Conservation (phyloP, 1,140 invertebrate genomes). For the Bilobella aurantiaca region DNA sequence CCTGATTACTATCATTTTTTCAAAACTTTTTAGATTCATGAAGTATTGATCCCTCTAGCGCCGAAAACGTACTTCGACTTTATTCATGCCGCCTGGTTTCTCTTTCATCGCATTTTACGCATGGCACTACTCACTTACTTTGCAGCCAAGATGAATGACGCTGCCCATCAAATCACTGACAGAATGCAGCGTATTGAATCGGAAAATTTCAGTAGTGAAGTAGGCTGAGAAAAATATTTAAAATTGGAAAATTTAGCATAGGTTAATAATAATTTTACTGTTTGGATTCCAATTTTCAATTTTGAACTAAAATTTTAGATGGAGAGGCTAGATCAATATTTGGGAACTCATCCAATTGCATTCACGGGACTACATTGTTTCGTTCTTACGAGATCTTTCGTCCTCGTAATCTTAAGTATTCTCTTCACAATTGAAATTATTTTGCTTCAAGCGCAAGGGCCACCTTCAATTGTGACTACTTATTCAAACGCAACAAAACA, state of each 20-base stretch:
- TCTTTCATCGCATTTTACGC: background rate
- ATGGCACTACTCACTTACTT: background rate
- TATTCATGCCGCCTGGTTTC: background rate
- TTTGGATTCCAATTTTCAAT: background rate
- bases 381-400: background rate
- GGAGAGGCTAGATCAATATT: background rate
- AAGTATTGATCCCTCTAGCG: background rate
- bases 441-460: background rate
- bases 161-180: background rate
- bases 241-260: background rate
- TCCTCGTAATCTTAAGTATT: background rate
- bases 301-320: background rate
- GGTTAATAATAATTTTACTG: too few species aligned
- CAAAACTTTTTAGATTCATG: background rate
- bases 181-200: background rate
- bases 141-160: background rate
- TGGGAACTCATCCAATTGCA: background rate
- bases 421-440: background rate
- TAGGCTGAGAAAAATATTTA: background rate
- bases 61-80: background rate
- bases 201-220: background rate
- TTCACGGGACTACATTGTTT: background rate
- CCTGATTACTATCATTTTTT: too few species aligned
- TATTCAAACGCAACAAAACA: too few species aligned
- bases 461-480: background rate